Conservation (phyloP, 2,797 vertebrate genomes). For the Acrossocheilus wenchowensis region DNA sequence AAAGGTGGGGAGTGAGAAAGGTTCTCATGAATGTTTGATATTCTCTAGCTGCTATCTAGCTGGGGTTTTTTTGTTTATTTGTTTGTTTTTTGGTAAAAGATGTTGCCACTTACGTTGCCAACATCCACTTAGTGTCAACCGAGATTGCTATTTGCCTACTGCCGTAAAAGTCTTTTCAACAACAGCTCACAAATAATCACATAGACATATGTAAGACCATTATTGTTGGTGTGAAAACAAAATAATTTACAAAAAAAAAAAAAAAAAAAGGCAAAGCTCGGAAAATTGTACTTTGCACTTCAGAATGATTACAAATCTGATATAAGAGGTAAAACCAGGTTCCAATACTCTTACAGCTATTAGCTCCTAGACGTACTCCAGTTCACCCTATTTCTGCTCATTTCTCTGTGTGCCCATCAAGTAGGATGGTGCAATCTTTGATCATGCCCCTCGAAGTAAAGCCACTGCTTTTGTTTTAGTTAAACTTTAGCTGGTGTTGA, state of each 20-base stretch:
- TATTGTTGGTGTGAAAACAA: conserved; percentile 40
- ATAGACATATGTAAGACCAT: conserved; percentile 36
- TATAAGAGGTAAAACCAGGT: not conserved
- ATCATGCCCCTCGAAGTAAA: not conserved
- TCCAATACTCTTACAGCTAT: not conserved
- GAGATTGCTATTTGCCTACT: conserved; percentile 60
- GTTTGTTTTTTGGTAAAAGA: not conserved
- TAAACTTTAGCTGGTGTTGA: not conserved
- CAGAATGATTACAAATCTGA: conserved; percentile 30
- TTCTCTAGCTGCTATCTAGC: conserved; percentile 31
- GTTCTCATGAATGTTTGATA: conserved; percentile 39
- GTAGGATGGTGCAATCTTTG: conserved; percentile 18
- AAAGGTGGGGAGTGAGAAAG: not conserved
- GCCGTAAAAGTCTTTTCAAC: conserved; percentile 65
- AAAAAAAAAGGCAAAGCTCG: conserved; percentile 30
- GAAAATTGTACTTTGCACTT: conserved; percentile 16
- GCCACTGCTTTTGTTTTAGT: conserved; percentile 1
- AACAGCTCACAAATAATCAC: conserved; percentile 52
- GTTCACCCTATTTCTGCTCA: not conserved
- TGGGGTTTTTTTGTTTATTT: conserved; percentile 5
- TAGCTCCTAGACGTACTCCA: not conserved
- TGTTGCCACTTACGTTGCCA: conserved; percentile 46
- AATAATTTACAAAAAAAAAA: conserved; percentile 12
- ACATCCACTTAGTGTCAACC: conserved; percentile 58
- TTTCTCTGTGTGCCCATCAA: conserved; percentile 37